Conservation (phyloP, 2,888 invertebrate genomes). For the Cephus spinipes region DNA sequence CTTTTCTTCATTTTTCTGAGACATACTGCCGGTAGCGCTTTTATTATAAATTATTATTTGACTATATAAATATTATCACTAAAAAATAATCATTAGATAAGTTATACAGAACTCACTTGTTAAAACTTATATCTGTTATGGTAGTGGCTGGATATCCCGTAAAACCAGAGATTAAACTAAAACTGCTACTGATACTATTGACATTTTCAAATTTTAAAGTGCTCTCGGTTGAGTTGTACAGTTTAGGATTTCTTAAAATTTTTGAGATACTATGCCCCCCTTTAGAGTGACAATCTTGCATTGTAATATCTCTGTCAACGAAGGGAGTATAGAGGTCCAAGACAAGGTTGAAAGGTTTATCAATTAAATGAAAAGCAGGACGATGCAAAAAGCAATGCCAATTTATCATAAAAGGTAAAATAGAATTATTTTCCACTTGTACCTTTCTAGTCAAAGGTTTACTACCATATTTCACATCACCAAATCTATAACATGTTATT, state of each 20-base stretch:
- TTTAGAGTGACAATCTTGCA: background rate
- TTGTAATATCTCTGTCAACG: constrained; percentile 6
- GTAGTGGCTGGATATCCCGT: background rate
- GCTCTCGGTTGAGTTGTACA: background rate
- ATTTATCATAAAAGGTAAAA: constrained; percentile 46
- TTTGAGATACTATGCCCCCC: background rate
- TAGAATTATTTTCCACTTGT: constrained; percentile 50
- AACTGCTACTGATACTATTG: background rate
- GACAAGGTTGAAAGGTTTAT: constrained; percentile 44
- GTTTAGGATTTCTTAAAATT: background rate
- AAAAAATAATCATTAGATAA: background rate
- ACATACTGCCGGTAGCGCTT: background rate
- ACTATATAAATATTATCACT: background rate
- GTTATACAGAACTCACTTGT: background rate
- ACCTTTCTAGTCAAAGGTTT: constrained; percentile 38
- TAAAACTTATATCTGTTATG: background rate
- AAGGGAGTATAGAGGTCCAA: constrained; percentile 41
- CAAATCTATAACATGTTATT: constrained; percentile 44
- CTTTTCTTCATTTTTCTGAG: background rate
- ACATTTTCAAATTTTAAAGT: background rate
- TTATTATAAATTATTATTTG: background rate
- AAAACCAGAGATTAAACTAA: background rate
- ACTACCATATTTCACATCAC: constrained; percentile 33
- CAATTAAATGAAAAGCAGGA: background rate
- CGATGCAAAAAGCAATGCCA: constrained; percentile 50